Base-by-base conservation (phyloP, 2,797 vertebrate species). In the Leptoclinus maculatus region DNA sequence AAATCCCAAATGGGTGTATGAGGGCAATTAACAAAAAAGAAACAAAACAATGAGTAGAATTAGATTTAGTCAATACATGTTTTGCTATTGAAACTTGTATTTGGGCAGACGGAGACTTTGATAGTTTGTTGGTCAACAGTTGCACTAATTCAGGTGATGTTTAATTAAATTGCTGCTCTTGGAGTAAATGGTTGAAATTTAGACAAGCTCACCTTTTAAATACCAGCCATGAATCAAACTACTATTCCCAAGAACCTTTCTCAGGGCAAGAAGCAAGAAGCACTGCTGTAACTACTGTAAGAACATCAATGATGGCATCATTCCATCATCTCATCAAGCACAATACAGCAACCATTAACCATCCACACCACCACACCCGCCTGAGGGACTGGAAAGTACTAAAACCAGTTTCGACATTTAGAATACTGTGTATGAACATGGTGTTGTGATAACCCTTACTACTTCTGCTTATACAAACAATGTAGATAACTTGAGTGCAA, bases 61-160 rank as follows among this genome's bases (percentile, higher is more conserved):
- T 25, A 14, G 9, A 60, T 43, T 34, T 3, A 66, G 17, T 43
- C 32, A 12, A 51, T 23, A 51, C 1, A 51, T 53, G 5, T 53
- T 12, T 53, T 53, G n/a, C 49, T 29, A 4, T 29, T 25, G 4
- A 39, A 29, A 27, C 34, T 32, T 75, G 29, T 19, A 51, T 41
- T 36, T 7, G 3, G 38, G 5, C 12, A 34, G 16, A 5, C 5
- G 27, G 9, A 29, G 38, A 14, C 36, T n/a, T 41, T 9, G 49
- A 54, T 9, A 27, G 43, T 66, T 32, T 69, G 38, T 21, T 54
- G n/a, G 34, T 53, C 53, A 59, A 14, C 36, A 75, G 51, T 68
- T 59, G 36, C 4, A 12, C 11, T 66, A 13, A 36, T 34, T 63
- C 23, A 34, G 19, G 43, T n/a, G 5, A 68, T 41, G 17, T 27